phyloP scores from a whole-genome alignment of 2,113 vertebrate genomes.

The Python bivittatus region DNA sequence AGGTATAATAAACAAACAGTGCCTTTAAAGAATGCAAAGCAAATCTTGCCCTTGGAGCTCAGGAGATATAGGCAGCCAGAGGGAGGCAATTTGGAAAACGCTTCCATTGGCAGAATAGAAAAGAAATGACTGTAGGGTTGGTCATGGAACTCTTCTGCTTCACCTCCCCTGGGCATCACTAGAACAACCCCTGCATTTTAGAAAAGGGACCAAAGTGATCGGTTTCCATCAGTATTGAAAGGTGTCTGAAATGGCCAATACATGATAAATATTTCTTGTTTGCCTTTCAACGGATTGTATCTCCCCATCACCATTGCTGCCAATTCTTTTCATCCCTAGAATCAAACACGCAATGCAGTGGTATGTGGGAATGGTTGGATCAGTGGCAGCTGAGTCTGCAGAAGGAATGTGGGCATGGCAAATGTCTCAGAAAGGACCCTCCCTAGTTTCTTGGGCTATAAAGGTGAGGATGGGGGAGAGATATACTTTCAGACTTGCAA shows the following conservation, averaged over 20 bases:
- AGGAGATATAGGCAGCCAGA: neutral
- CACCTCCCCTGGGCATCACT: neutral
- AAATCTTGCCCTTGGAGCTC: neutral
- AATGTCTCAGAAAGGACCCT: neutral
- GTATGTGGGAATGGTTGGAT: neutral
- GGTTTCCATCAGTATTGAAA: neutral
- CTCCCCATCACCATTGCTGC: neutral
- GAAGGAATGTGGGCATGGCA: neutral
- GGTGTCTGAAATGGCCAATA: neutral
- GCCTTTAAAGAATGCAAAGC: neutral
- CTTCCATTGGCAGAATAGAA: neutral
- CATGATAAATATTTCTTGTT: neutral
- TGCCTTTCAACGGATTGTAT: neutral
- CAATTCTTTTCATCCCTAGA: neutral
- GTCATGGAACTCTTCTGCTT: neutral
- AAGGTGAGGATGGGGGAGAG: neutral
- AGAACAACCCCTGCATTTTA: neutral
- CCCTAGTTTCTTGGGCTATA: neutral
- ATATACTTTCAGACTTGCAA: neutral
- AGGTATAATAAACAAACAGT: neutral
- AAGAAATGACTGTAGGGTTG: neutral
- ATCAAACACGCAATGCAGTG: neutral
- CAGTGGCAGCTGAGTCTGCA: neutral
- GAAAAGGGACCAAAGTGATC: neutral
- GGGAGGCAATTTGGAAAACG: neutral